Base-by-base conservation (phyloP, 2,797 vertebrate species). In the Cephalopachus bancanus region DNA sequence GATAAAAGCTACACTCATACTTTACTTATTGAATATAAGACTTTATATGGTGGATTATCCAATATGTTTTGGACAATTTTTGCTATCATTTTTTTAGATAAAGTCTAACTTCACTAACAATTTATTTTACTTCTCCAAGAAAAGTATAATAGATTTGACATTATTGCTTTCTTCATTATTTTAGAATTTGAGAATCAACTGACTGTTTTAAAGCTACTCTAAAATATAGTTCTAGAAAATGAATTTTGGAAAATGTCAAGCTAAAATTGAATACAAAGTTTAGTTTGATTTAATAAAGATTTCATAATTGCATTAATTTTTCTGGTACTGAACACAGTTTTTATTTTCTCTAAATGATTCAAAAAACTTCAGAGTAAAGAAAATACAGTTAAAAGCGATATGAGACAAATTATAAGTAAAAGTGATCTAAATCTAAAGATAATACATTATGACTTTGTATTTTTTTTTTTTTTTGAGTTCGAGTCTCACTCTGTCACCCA, bases 221-320 rank as follows among this genome's bases (percentile, higher is more conserved):
- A 80, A 75, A 89, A 71, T 72, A 60, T 49, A 26, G 55, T 81
- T 19, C 37, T 89, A 49, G 30, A 53, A 91, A 72, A 81, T 85
- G 0, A 26, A 71, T 33, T 93, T 81, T 17, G 69, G 19, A 86
- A 94, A 95, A 71, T 64, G 93, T 69, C 79, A 81, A 59, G 20
- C 30, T 67, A 78, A 91, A 83, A 7, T 64, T 89, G 59, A 95
- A 49, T 85, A 89, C 49, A 89, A 95, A 83, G 26, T 24, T 95
- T 72, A 55, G 26, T 76, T 85, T 92, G 33, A 85, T 44, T 81
- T 85, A 86, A 24, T 59, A 89, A 28, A 75, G 37, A 76, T 76
- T 65, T 26, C 7, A 37, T 64, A 95, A 60, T 53, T 67, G 74
- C 9, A 57, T 78, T 89, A 55, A 67, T 96, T 90, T 86, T 20